Conservation (phyloP, 2,113 vertebrate genomes). For the Eleginops maclovinus region DNA sequence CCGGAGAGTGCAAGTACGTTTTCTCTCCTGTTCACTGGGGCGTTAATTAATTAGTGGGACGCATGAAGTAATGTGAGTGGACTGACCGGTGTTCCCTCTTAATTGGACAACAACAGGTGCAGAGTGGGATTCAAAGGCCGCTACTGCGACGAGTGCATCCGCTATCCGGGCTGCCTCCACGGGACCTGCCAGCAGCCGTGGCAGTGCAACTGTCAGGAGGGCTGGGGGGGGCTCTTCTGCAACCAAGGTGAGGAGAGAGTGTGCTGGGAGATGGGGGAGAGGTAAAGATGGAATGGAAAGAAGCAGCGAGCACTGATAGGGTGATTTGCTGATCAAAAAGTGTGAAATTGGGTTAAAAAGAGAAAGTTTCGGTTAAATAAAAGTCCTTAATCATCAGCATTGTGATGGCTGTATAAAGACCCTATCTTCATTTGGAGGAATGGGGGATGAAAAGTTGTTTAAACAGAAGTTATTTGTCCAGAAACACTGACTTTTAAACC, state of each 20-base stretch:
- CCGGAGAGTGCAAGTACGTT: conserved; percentile 98
- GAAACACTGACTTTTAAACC: too few relatives aligned
- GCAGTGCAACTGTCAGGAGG: conserved; percentile 99
- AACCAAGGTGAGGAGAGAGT: conserved; percentile 91
- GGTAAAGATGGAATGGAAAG: neutral
- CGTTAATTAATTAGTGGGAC: conserved; percentile 42
- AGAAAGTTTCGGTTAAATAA: neutral
- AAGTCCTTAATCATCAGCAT: too few relatives aligned
- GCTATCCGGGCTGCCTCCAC: conserved; percentile 97
- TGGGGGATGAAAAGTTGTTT: too few relatives aligned
- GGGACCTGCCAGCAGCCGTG: conserved; percentile 98
- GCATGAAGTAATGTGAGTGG: conserved; percentile 56
- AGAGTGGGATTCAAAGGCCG: conserved; percentile 97
- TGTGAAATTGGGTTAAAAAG: neutral
- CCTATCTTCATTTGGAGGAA: too few relatives aligned
- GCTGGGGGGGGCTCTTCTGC: conserved; percentile 99
- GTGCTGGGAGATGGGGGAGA: neutral
- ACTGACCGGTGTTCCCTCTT: conserved; percentile 60
- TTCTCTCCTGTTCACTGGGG: neutral
- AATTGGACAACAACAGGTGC: conserved; percentile 87
- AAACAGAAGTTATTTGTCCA: too few relatives aligned
- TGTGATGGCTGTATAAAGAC: too few relatives aligned
- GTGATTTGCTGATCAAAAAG: neutral
- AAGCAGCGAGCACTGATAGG: neutral
- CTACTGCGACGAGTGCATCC: conserved; percentile 97